Evolutionary conservation across 2,888 invertebrate genomes (phyloP).

Genomic region (Lepetodrilus schrolli): DNA sequence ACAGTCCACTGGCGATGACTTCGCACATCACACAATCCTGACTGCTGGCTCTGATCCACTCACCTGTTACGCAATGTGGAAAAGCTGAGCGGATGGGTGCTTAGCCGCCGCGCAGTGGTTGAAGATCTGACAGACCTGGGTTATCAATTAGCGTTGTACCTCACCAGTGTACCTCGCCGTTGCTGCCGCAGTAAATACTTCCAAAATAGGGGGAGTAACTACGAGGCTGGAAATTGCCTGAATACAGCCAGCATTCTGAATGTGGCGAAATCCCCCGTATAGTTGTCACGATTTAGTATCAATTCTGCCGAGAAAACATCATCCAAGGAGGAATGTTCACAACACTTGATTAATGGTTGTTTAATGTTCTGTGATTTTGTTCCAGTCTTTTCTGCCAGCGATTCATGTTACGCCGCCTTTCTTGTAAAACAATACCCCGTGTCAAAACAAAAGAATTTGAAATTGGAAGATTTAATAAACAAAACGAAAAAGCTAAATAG

Average conservation of each 20-base stretch:
- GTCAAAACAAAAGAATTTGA: constrained; percentile 2
- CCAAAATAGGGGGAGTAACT: neutral
- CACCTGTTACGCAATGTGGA: constrained; percentile 22
- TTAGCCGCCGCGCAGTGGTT: constrained; percentile 4
- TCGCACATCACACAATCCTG: constrained; percentile 3
- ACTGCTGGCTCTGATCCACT: constrained; percentile 6
- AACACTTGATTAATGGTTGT: constrained; percentile 4
- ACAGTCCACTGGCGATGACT: constrained; percentile 5
- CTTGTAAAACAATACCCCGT: constrained; percentile 17
- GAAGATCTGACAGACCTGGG: neutral
- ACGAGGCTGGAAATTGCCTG: neutral
- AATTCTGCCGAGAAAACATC: too few species aligned
- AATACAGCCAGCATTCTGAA: too few species aligned
- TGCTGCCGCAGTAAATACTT: too few species aligned
- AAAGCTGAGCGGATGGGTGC: neutral
- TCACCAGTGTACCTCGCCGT: too few species aligned
- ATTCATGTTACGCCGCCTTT: neutral
- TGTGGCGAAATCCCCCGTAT: too few species aligned
- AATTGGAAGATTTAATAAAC: constrained; percentile 10
- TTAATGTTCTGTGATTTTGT: constrained; percentile 6
- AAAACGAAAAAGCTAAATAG: too few species aligned
- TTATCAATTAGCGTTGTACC: constrained; percentile 9
- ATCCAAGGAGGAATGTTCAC: too few species aligned
- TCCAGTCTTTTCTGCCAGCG: neutral
- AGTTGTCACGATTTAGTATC: too few species aligned